Percentiles rank a stretch among this genome's conserved stretches.
phyloP scores from a whole-genome alignment of 2,113 vertebrate genomes.

The Mormoops blainvillei region DNA sequence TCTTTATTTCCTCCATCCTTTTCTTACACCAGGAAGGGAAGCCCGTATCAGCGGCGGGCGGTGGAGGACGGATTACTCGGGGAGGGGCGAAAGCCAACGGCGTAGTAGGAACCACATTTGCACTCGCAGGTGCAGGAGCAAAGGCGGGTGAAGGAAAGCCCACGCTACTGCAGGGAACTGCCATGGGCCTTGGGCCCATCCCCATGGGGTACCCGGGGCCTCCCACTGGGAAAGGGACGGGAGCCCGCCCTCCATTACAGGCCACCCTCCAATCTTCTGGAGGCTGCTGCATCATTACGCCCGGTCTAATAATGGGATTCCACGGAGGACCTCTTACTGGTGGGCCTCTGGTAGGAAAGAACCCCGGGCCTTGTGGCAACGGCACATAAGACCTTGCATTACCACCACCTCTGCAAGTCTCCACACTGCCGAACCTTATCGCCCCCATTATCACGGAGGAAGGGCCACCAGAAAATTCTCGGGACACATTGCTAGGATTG shows the following conservation, averaged over 20 bases:
- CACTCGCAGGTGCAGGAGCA: background rate
- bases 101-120: background rate
- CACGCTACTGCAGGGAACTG: background rate
- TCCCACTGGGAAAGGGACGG: background rate
- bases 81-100: background rate
- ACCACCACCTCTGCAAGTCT: background rate
- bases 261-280: background rate
- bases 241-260: background rate
- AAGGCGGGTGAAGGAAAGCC: background rate
- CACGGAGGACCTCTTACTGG: background rate
- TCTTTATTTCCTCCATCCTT: background rate
- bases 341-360: background rate
- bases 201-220: rapidly evolving
- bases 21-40: background rate
- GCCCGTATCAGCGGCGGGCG: background rate
- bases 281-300: background rate
- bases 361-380: background rate
- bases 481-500: background rate
- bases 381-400: background rate
- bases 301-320: background rate
- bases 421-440: background rate
- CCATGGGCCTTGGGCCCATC: background rate
- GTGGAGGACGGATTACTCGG: background rate
- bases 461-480: background rate
- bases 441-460: background rate